Evolutionary conservation across 1,140 invertebrate genomes (phyloP), one percentile per base, ranked within the genome.

Genomic region (Drosophila athabasca): DNA sequence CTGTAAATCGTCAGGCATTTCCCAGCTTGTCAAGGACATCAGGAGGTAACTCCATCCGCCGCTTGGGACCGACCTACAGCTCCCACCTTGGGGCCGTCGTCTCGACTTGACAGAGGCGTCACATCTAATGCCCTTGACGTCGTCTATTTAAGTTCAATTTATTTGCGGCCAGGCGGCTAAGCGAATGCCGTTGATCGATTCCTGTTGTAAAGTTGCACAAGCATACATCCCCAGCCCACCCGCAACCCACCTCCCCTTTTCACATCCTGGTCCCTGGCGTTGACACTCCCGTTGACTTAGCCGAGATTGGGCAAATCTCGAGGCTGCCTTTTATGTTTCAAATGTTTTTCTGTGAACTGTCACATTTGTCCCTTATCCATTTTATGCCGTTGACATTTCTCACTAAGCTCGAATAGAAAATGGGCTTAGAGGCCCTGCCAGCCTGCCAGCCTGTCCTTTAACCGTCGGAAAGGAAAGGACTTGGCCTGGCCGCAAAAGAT

Each of bases 71-170:
- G 0, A 29, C 29, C 29, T 53, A 29, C 43, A 51, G 31, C 57
- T 11, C 9, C 73, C 55, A 59, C 62, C 54, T 76, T 76, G 35
- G 43, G 53, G 60, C 35, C 35, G 35, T 39, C 35, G 35, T 74
- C 71, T 74, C 74, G 72, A 74, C 70, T 57, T 53, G 60, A 65
- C 60, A 52, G 70, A 39, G 48, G 44, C 60, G 76, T 85, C 76
- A 81, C 70, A 75, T 87, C 79, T 83, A 88, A 88, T 83, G 83
- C 68, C 71, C 79, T 79, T 65, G 84, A 89, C 83, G 76, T 88
- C 83, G 67, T 74, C 83, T 88, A 88, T 88, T 88, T 88, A 88
- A 88, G 75, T 83, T 88, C 83, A 83, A 88, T 88, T 88, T 88
- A 88, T 88, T 88, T 88, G 84, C 68, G 83, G 62, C 58, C 74